Conservation (phyloP, 2,888 invertebrate genomes). For the Dryococelus australis region DNA sequence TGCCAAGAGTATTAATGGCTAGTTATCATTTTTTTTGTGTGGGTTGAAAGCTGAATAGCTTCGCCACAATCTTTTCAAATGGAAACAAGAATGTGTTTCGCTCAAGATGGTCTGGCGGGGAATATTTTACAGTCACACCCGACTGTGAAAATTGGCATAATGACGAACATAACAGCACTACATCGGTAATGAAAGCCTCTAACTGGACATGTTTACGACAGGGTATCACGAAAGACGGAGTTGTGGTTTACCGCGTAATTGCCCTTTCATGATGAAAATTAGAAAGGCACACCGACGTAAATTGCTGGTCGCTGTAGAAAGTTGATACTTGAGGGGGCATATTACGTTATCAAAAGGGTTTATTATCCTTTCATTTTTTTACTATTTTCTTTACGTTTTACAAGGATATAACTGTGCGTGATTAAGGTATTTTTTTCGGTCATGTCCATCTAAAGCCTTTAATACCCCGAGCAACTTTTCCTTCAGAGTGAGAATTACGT, state of each 20-base stretch:
- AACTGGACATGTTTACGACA: not conserved
- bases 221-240: not conserved
- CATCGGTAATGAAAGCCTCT: not conserved
- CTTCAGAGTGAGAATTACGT: not conserved
- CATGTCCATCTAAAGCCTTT: not conserved
- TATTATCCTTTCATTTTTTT: not conserved
- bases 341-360: not conserved
- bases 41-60: too few species aligned
- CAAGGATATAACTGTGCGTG: not conserved
- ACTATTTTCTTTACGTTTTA: not conserved
- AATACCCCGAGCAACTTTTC: not conserved
- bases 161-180: not conserved
- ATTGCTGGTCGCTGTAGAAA: not conserved
- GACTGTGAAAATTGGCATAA: too few species aligned
- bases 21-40: too few species aligned
- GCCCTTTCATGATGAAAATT: not conserved
- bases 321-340: not conserved
- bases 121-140: too few species aligned
- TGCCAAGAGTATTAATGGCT: too few species aligned
- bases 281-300: not conserved
- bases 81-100: too few species aligned
- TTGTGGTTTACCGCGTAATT: constrained; percentile 1
- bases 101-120: too few species aligned
- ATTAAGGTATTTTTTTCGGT: not conserved
- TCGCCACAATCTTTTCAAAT: too few species aligned